Percentiles rank a stretch among this genome's conserved stretches.
phyloP scores from a whole-genome alignment of 2,888 invertebrate species.

The Machimus atricapillus region DNA sequence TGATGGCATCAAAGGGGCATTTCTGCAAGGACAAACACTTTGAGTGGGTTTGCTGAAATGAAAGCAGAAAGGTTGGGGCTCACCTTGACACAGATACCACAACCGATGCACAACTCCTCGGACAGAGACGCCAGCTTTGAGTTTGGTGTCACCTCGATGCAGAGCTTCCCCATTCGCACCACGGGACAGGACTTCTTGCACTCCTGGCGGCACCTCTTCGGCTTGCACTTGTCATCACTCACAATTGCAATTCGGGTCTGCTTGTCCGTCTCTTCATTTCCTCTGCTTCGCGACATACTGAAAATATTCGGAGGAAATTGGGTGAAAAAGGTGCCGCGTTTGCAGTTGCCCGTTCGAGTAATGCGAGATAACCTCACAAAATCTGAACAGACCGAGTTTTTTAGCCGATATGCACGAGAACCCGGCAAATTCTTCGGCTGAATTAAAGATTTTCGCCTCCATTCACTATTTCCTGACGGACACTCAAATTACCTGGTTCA shows the following conservation, averaged over 20 bases:
- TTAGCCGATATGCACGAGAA: neutral
- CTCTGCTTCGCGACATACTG: conserved; percentile 74
- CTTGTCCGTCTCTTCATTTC: conserved; percentile 86
- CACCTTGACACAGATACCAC: conserved; percentile 99
- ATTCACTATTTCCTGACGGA: neutral
- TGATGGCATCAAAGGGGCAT: conserved; percentile 99
- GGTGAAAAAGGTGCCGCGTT: conserved; percentile 27
- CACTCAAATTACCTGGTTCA: neutral
- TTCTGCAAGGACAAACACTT: conserved; percentile 69
- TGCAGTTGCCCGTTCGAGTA: neutral
- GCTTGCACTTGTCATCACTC: conserved; percentile 97
- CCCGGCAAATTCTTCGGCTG: neutral
- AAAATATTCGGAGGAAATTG: conserved; percentile 45
- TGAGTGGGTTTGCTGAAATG: neutral
- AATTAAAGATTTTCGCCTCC: neutral
- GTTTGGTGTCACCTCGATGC: conserved; percentile 95
- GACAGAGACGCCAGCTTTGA: conserved; percentile 97
- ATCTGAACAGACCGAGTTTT: neutral
- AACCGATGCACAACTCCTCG: conserved; percentile 98
- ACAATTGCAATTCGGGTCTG: conserved; percentile 98
- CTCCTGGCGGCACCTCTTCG: conserved; percentile 97
- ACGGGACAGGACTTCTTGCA: conserved; percentile 99
- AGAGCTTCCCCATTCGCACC: conserved; percentile 98
- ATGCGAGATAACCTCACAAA: neutral
- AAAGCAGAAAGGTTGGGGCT: conserved; percentile 4